Evolutionary conservation across 2,797 vertebrate genomes (phyloP), one percentile per base, ranked within the genome.

Genomic region (Microctenopoma lineatum): DNA sequence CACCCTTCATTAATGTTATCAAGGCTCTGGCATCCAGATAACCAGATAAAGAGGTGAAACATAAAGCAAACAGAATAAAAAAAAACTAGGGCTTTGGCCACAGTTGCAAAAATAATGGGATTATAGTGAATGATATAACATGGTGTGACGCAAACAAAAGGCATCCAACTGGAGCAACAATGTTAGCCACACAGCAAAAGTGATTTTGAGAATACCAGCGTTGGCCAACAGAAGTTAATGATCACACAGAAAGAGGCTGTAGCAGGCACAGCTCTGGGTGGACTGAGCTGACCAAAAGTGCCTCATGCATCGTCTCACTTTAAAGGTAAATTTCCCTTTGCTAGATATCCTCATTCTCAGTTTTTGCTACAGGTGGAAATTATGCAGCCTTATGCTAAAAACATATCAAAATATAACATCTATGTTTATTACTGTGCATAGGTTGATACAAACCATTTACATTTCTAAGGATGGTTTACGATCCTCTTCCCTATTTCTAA

Each of bases 1-100:
- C 71, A 70, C 79, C 89, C 60, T 65, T 59, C 7, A 71, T 85
- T 85, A 70, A 64, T 78, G 76, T 27, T 56, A 71, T 75, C 59
- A 66, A 59, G 32, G 21, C 46, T 67, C 38, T 57, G 70, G 46
- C 18, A 72, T 70, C 54, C 18, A 62, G 16, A 2, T 13, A 48
- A 55, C 72, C 80, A 75, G 79, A 88, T 87, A 83, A 69, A 80
- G 61, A 21, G n/a, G 46, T 75, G 80, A 81, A 53, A 44, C 6
- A 29, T 62, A 65, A 5, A 75, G 36, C 73, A 81, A 89, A 88
- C 58, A 47, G 41, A 67, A 66, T 72, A 27, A 62, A 59, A 3
- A 51, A 44, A 39, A n/a, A n/a, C n/a, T 18, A 3, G 48, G 58
- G n/a, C n/a, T 62, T 2, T 2, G 21, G 6, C 36, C 8, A 6